These are phyloP conservation scores for Suricata suricatta DNA, from an alignment of 2,113 vertebrate genomes.

Conservation along the genomic window DNA sequence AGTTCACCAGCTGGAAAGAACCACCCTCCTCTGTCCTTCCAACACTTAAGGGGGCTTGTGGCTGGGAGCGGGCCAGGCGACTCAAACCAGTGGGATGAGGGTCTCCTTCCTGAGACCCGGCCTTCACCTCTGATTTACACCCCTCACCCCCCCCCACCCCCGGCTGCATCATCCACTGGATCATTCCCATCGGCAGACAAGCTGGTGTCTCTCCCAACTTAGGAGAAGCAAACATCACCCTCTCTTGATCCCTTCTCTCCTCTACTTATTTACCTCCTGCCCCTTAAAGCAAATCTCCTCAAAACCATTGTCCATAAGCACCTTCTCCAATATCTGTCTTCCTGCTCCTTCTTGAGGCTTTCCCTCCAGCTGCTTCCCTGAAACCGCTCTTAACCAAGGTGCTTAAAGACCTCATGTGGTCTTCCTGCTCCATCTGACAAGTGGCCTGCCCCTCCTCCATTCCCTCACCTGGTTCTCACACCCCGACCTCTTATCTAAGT, in stretches of 20 bases:
- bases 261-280: background rate
- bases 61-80: background rate
- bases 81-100: background rate
- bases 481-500: background rate
- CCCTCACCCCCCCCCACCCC: accelerated
- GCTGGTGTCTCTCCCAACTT: background rate
- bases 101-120: background rate
- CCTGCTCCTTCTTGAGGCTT: background rate
- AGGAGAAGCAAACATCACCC: background rate
- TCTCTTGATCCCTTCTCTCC: background rate
- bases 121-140: too few species aligned
- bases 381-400: background rate
- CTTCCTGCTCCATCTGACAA: background rate
- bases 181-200: background rate
- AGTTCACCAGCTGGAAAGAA: background rate
- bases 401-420: background rate
- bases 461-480: background rate
- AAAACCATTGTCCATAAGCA: background rate
- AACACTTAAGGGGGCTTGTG: background rate
- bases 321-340: background rate
- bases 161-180: too few species aligned
- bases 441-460: background rate
- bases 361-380: background rate
- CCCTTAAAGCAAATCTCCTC: background rate
- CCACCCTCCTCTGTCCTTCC: background rate